Percentiles rank a stretch among this genome's conserved stretches.
These are phyloP conservation scores for Myanophis thanlyinensis DNA, from an alignment of 2,113 vertebrate species.

Conservation along the genomic window DNA sequence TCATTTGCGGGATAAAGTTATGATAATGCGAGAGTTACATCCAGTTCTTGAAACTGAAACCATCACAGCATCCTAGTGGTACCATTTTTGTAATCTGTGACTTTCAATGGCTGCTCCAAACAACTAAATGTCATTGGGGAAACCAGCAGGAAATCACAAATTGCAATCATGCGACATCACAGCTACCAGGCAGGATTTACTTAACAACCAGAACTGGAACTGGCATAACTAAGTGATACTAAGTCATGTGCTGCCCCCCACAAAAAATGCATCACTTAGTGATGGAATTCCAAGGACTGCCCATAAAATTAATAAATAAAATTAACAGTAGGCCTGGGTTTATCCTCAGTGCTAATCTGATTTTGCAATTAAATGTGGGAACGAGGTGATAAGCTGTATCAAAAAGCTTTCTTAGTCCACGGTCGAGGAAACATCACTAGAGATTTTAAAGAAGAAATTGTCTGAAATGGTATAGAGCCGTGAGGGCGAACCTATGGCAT, in stretches of 20 bases:
- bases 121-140: neutral
- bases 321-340: neutral
- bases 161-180: neutral
- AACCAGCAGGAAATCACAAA: neutral
- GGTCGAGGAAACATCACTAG: neutral
- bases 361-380: neutral
- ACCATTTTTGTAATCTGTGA: neutral
- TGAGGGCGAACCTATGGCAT: too few species aligned
- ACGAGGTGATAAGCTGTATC: neutral
- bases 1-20: neutral
- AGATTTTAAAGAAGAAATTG: neutral
- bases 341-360: neutral
- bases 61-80: neutral
- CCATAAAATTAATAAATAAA: neutral
- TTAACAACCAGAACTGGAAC: neutral
- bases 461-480: neutral
- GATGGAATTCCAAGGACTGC: neutral
- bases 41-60: neutral
- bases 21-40: fast-evolving
- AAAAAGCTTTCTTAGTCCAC: neutral
- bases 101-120: neutral
- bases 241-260: neutral
- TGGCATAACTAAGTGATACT: neutral
- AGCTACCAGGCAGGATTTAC: neutral
- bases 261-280: neutral